Base-by-base conservation (phyloP, 30 jellyfish, hydroid and myxozoan genomes). In the Cassiopea xamachana region DNA sequence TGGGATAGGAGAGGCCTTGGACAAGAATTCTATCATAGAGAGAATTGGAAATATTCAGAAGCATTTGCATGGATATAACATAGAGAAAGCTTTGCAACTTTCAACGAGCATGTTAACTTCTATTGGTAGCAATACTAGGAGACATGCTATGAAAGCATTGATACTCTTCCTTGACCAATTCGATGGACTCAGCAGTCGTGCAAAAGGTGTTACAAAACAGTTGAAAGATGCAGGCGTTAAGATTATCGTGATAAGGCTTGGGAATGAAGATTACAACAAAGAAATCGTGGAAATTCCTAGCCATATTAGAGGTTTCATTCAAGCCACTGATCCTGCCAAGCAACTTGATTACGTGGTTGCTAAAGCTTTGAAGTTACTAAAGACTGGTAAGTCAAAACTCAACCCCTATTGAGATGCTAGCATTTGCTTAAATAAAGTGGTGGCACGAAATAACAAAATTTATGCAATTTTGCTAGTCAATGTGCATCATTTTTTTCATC, bases 51-150 rank as follows among this genome's bases (percentile, higher is more conserved):
- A 44, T 0, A 48, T 88, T 1, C 48, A 55, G 45, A 64, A 68
- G 46, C 4, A 19, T 27, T 55, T 85, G 2, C 60, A 60, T 7
- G 79, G 90, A 2, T 64, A 68, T 17, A 76, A 86, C 77, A 87
- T 94, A 10, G 64, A 73, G 61, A 77, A 69, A 60, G 97, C 94
- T 48, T 69, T 94, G 8, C 92, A 86, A 75, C 75, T 86, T 39
- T 94, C 94, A 16, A 14, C 82, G 13, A 77, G 46, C 2, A 48
- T 50, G 1, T 83, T 94, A 4, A 84, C 85, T 69, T 14, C 91
- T 43, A 69, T 27, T 43, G 60, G 39, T 6, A 72, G 60, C 12
- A 92, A 85, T 16, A 94, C 92, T 10, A 69, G 96, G 51, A 61
- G 48, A 16, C 79, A 61, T 73, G 83, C 91, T 5, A 47, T 71